Base-by-base conservation (phyloP, 1,140 invertebrate species). In the Trypoxylus dichotomus region DNA sequence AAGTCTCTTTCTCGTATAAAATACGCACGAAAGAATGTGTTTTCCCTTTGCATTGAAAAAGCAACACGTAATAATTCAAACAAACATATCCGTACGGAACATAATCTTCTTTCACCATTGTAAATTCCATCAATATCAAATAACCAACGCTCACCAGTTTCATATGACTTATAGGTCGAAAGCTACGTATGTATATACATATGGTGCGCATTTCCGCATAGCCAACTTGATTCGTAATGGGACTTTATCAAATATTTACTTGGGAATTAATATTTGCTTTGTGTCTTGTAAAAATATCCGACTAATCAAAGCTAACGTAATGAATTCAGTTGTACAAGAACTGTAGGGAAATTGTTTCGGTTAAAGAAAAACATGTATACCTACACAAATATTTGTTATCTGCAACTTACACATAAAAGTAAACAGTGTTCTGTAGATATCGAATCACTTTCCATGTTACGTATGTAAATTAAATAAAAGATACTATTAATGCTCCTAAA, bases 91-190 rank as follows among this genome's bases (percentile, higher is more conserved):
- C 47, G 47, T 15, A 2, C 1, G 15, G 47, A 68, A 29, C 60
- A 68, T 68, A 68, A 68, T 68, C 60, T 29, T 68, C 24, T 68
- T 68, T 27, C 60, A 29, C 27, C 60, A 68, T 68, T 68, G 27
- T 29, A 68, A 68, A 68, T 68, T 68, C 60, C 60, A 68, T 68
- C 60, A 68, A 68, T 68, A 68, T 68, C 60, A 68, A 68, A 68
- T 68, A 68, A 29, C 60, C 8, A 68, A 68, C 60, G 60, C 60
- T 68, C 24, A 27, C 60, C 47, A 54, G 47, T 54, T 54, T 54
- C 47, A 19, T 54, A 54, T 6, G 19, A n/a, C 19, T 54, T 19
- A 37, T 37, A 37, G 32, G 10, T 5, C 5, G 32, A 37, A 8
- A 37, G 32, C 42, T 11, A 7, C 42, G 15, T 43, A 43, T 43